phyloP scores from a whole-genome alignment of 2,888 invertebrate species.

The Noctua janthina region DNA sequence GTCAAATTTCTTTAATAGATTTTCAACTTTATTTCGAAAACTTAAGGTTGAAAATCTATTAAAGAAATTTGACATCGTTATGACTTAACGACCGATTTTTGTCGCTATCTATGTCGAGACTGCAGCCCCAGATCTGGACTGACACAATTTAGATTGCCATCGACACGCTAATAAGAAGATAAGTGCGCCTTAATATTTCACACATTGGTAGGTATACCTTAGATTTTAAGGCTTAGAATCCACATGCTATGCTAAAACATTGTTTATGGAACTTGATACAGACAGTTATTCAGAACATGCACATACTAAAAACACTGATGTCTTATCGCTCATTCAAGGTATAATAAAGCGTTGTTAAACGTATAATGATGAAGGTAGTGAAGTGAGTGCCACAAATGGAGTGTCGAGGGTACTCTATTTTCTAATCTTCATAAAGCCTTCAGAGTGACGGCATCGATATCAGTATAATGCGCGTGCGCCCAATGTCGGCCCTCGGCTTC shows the following conservation, averaged over 20 bases:
- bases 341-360: constrained; percentile 45
- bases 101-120: too few species aligned
- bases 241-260: not conserved
- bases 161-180: not conserved
- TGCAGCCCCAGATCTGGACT: too few species aligned
- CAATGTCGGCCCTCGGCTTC: constrained; percentile 64
- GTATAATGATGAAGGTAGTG: constrained; percentile 38
- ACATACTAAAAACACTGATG: constrained; percentile 22
- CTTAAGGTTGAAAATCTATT: too few species aligned
- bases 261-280: not conserved
- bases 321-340: constrained; percentile 37
- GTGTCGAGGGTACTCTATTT: constrained; percentile 80
- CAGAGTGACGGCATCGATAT: constrained; percentile 82
- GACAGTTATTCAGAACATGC: not conserved
- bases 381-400: constrained; percentile 62
- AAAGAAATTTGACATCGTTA: too few species aligned
- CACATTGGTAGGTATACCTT: not conserved
- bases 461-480: constrained; percentile 74
- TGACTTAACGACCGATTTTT: too few species aligned
- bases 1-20: too few species aligned
- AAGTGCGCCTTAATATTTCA: not conserved
- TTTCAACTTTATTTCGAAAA: too few species aligned
- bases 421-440: constrained; percentile 87
- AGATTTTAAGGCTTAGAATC: not conserved
- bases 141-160: too few species aligned